Conservation (phyloP, 2,113 vertebrate genomes). For the Limanda limanda region DNA sequence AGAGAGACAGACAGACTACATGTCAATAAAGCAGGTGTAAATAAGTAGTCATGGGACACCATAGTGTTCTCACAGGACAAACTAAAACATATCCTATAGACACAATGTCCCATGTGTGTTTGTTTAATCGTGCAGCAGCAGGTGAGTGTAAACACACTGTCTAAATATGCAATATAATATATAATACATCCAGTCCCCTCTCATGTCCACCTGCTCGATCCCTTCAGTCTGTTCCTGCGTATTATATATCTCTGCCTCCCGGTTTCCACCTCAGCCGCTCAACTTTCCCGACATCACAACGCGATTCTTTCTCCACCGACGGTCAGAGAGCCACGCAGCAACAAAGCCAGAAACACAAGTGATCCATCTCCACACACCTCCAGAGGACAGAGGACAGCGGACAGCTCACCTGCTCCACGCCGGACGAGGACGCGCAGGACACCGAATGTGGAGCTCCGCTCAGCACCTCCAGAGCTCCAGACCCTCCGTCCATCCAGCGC, state of each 20-base stretch:
- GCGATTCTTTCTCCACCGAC: slow-evolving; percentile 22
- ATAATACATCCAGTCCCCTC: neutral
- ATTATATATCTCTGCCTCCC: neutral
- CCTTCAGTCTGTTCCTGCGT: neutral
- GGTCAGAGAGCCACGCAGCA: neutral
- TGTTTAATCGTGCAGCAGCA: neutral
- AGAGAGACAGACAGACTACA: neutral
- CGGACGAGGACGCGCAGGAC: slow-evolving; percentile 20
- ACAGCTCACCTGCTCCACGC: slow-evolving; percentile 60
- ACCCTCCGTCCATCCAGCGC: slow-evolving; percentile 17
- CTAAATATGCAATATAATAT: slow-evolving; percentile 1
- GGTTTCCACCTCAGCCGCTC: slow-evolving; percentile 27
- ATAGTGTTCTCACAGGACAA: neutral
- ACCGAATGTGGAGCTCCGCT: slow-evolving; percentile 3
- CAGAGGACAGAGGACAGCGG: neutral
- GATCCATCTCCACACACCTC: neutral
- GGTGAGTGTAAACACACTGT: neutral
- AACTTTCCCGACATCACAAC: slow-evolving; percentile 66
- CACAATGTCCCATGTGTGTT: neutral
- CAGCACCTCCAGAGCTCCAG: neutral
- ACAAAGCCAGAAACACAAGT: neutral
- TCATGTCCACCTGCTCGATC: slow-evolving; percentile 15
- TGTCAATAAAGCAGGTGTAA: slow-evolving; percentile 30
- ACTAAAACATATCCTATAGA: neutral
- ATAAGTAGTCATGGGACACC: neutral